A percentile compares a stretch with the other conserved stretches of the same genome.
These are phyloP conservation scores for Helarctos malayanus DNA, from an alignment of 2,797 vertebrate species.

Conservation along the genomic window DNA sequence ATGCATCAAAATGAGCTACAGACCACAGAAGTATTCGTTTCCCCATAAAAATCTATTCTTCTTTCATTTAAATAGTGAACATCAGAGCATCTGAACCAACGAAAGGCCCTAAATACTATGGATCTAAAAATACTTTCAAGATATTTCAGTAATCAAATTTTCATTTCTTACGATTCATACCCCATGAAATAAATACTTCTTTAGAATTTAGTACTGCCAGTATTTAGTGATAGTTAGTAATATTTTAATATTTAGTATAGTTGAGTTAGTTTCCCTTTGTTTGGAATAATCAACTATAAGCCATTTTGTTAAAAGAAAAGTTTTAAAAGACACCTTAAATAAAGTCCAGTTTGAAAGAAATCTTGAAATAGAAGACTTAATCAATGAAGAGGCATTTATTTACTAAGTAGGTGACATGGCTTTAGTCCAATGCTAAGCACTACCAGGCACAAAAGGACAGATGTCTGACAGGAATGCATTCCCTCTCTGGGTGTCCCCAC, in stretches of 20 bases:
- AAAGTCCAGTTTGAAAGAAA: neutral
- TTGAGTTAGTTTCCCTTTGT: neutral
- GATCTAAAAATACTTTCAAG: neutral
- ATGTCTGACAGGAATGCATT: neutral
- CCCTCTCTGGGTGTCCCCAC: neutral
- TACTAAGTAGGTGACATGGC: neutral
- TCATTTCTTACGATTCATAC: neutral
- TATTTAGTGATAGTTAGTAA: slow-evolving; percentile 6
- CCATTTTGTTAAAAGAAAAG: neutral
- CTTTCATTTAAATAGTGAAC: neutral
- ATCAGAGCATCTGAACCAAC: neutral
- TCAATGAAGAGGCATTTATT: neutral
- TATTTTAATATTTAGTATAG: neutral
- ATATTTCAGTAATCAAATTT: neutral
- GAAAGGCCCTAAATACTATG: neutral
- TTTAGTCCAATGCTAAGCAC: neutral
- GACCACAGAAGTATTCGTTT: slow-evolving; percentile 2
- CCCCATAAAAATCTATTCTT: neutral
- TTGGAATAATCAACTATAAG: neutral
- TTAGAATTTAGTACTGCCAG: neutral
- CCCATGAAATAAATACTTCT: neutral
- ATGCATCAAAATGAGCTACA: neutral
- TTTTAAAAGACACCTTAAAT: neutral
- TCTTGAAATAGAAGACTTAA: neutral
- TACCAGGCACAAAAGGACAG: neutral